These are phyloP conservation scores for Hippasteria phrygiana DNA, from an alignment of 53 echinoderm and acorn worm species.

Conservation along the genomic window DNA sequence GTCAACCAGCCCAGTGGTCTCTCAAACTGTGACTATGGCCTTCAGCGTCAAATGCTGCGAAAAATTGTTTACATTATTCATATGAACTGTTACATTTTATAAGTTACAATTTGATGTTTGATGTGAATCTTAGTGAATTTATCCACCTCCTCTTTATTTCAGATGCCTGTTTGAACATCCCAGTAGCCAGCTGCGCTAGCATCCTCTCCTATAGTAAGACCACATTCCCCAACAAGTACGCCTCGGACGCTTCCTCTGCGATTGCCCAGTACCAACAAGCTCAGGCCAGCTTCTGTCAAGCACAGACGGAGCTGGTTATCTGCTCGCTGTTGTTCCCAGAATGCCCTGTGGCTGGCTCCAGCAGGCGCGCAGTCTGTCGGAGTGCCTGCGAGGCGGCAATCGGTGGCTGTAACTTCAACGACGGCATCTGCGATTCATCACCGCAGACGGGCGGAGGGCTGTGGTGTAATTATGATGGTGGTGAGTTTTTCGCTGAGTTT, in stretches of 20 bases:
- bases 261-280: slow-evolving; percentile 55
- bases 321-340: slow-evolving; percentile 70
- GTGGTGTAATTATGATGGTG: slow-evolving; percentile 35
- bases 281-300: slow-evolving; percentile 40
- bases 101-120: too few species aligned
- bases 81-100: too few species aligned
- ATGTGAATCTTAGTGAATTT: too few species aligned
- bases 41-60: too few species aligned
- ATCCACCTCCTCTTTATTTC: slow-evolving; percentile 44
- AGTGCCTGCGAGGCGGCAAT: slow-evolving; percentile 64
- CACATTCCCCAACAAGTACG: slow-evolving; percentile 63
- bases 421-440: slow-evolving; percentile 16
- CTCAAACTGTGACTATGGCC: too few species aligned
- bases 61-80: too few species aligned
- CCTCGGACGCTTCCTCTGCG: slow-evolving; percentile 3
- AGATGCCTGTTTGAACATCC: slow-evolving; percentile 72
- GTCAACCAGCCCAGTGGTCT: too few species aligned
- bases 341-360: slow-evolving; percentile 64
- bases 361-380: slow-evolving; percentile 62
- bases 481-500: slow-evolving; percentile 13
- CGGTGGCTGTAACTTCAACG: slow-evolving; percentile 31
- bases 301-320: slow-evolving; percentile 12
- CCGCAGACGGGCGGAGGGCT: slow-evolving; percentile 19
- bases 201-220: slow-evolving; percentile 77
- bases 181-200: slow-evolving; percentile 27